Evolutionary conservation across 2,797 vertebrate species (phyloP).

Genomic region (Salarias fasciatus): DNA sequence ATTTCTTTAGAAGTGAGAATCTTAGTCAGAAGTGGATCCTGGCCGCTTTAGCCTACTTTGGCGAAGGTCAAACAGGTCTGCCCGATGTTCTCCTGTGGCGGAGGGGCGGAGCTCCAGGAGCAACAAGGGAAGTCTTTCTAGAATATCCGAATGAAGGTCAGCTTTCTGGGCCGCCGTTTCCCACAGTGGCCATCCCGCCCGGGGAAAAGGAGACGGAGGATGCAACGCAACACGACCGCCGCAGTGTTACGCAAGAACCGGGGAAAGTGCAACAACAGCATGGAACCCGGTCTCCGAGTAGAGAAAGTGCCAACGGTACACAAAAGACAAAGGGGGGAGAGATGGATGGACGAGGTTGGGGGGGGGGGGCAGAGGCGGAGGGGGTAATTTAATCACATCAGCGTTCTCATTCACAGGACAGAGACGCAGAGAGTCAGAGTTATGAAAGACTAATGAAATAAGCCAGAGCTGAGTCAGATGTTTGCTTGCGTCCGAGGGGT

Average conservation of each 20-base stretch:
- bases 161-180: conserved; percentile 71
- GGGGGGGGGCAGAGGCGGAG: conserved; percentile 26
- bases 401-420: conserved; percentile 69
- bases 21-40: conserved; percentile 29
- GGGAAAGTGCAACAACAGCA: conserved; percentile 76
- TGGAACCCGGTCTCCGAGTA: conserved; percentile 54
- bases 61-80: conserved; percentile 55
- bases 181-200: conserved; percentile 67
- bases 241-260: conserved; percentile 60
- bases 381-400: conserved; percentile 75
- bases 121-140: conserved; percentile 43
- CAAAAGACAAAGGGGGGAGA: conserved; percentile 40
- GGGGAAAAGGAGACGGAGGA: conserved; percentile 61
- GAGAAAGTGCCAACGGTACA: conserved; percentile 67
- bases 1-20: conserved; percentile 36
- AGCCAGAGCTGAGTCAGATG: conserved; percentile 73
- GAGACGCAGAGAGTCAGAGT: conserved; percentile 51
- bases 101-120: conserved; percentile 27
- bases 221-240: conserved; percentile 61
- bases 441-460: conserved; percentile 75
- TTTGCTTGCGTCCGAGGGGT: conserved; percentile 48
- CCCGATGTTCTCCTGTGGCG: conserved; percentile 34
- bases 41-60: conserved; percentile 40
- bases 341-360: conserved; percentile 15
- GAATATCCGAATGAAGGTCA: conserved; percentile 70